Evolutionary conservation across 2,888 invertebrate species (phyloP), one percentile per base, ranked within the genome.

Genomic region (Eupsilia transversa): DNA sequence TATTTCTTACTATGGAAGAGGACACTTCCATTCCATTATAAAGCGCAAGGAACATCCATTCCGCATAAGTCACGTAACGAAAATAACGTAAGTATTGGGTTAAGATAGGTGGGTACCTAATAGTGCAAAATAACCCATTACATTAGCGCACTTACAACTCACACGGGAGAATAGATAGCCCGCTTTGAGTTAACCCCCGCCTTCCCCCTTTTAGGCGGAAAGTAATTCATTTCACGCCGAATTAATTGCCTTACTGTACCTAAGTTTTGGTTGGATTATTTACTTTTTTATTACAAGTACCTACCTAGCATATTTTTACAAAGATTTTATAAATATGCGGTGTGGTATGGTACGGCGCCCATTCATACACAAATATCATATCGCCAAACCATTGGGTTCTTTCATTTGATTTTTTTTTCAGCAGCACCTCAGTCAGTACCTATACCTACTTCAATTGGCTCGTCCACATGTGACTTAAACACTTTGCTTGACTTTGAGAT

Each of bases 41-140:
- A 66, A 82, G 78, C 77, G 78, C 68, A 80, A 68, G 56, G 68
- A 65, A 72, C 64, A 82, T 77, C 49, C 67, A 72, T 68, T 66
- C n/a, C 64, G 30, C 52, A 27, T 64, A 72, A 63, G 66, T 78
- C 69, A 73, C 83, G 83, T 73, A 69, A 69, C 35, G 52, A 52
- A 63, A 80, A 82, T 82, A 80, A 70, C 54, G 38, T 74, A 70
- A 49, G 38, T 74, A 73, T 73, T 83, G 73, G 57, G 63, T 41
- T 61, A 35, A 69, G 79, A 69, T 72, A 72, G 43, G 27, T 77
- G 30, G 41, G 54, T 74, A n/a, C n/a, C n/a, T n/a, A 74, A 69
- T 69, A 82, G 73, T 49, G 65, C 68, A 66, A 82, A 80, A 82
- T 72, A 78, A 57, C 57, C 54, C 65, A 80, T 80, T 78, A 80